Evolutionary conservation across 1,140 invertebrate genomes (phyloP), one percentile per base, ranked within the genome.

Genomic region (Patella vulgata): DNA sequence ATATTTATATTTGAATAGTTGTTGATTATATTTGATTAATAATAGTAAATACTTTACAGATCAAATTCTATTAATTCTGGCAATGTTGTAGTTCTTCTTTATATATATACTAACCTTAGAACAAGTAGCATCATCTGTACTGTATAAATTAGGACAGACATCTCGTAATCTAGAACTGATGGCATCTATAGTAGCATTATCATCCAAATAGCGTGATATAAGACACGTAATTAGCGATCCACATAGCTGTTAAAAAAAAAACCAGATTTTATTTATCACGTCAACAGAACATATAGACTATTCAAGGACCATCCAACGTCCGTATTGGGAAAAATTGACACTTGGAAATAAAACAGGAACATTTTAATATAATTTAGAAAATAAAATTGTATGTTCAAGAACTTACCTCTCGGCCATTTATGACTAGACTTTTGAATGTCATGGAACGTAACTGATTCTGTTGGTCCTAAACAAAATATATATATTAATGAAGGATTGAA

Each of bases 51-150:
- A n/a, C n/a, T n/a, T n/a, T n/a, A n/a, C n/a, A n/a, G n/a, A n/a
- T n/a, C n/a, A n/a, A n/a, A n/a, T n/a, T n/a, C n/a, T n/a, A n/a
- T n/a, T n/a, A n/a, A n/a, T n/a, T n/a, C n/a, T n/a, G n/a, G n/a
- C n/a, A n/a, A n/a, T n/a, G n/a, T n/a, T n/a, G n/a, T n/a, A n/a
- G n/a, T n/a, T n/a, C n/a, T n/a, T n/a, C n/a, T n/a, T n/a, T n/a
- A n/a, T n/a, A n/a, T n/a, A n/a, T n/a, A n/a, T n/a, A 25, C 70
- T 79, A 85, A 93, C 91, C 87, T 97, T 94, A 21, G 95, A 91
- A 82, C 93, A 96, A 33, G 94, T 92, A 19, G 95, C 96, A 87
- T 99, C 97, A 87, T 99, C 97, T 74, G 90, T 90, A 72, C 92
- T 92, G 77, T 97, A 99, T 1, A 99, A 87, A 73, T 91, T 92